A percentile compares a stretch with the other conserved stretches of the same genome.
Evolutionary conservation across 2,113 vertebrate genomes (phyloP).

Genomic region (Circaetus cinerascens): DNA sequence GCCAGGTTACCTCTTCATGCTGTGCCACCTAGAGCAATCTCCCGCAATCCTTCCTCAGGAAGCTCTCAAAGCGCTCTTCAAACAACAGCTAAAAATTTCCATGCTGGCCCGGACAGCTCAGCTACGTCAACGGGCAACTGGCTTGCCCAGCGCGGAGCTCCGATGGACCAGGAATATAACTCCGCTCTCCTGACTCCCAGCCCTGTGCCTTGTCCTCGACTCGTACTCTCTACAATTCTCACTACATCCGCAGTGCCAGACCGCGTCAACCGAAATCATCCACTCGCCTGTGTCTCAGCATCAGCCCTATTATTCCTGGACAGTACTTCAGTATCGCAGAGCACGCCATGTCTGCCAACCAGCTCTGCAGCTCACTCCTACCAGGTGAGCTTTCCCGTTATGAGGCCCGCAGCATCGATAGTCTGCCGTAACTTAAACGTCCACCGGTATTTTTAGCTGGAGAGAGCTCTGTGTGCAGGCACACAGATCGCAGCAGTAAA

Average conservation of each 20-base stretch:
- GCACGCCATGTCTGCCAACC: fast-evolving
- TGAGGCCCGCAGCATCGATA: fast-evolving
- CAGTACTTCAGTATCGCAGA: fast-evolving
- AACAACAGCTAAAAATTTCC: not conserved
- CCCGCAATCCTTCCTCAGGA: not conserved
- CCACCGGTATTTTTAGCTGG: not conserved
- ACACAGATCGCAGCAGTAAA: not conserved
- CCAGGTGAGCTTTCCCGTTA: not conserved
- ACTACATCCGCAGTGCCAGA: not conserved
- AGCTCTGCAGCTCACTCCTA: not conserved
- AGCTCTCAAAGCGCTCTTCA: fast-evolving
- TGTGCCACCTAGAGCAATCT: not conserved
- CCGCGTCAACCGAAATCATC: fast-evolving
- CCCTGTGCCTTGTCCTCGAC: fast-evolving
- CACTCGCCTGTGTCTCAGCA: fast-evolving
- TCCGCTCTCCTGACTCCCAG: not conserved
- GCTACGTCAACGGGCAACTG: fast-evolving
- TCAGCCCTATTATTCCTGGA: fast-evolving
- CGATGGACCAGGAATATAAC: fast-evolving
- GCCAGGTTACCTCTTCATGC: not conserved
- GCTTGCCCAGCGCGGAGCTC: not conserved
- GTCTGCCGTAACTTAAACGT: not conserved
- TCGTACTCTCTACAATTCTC: not conserved
- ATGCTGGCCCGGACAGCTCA: not conserved
- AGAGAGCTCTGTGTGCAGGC: not conserved